Evolutionary conservation across 1,140 invertebrate genomes (phyloP), one percentile per base, ranked within the genome.

Genomic region (Calephelis virginiensis): DNA sequence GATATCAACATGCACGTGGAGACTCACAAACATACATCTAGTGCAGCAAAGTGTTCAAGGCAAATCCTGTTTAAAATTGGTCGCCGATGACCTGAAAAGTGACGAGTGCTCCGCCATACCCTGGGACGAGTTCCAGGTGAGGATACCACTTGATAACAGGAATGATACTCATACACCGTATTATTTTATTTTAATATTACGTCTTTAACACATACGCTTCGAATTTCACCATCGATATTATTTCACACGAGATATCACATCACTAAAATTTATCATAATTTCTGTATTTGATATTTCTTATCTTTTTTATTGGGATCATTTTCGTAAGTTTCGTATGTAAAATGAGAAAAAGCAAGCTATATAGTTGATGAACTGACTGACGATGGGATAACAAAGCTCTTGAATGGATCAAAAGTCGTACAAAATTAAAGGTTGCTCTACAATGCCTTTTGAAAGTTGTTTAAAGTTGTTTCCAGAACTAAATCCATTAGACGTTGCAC

Each of bases 71-170:
- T 92, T 97, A 8, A 95, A 96, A 76, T 78, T 97, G 17, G 96
- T 97, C 78, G 94, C 97, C 11, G 94, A 95, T 8, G 95, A 96
- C 75, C 90, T 98, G 8, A 92, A 90, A 11, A 94, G 94, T 61
- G 95, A 97, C 73, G 97, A 98, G 85, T 97, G 96, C 83, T 93
- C 94, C 8, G 95, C 96, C 59, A 97, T 98, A 81, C 95, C 96
- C 5, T 98, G 97, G 95, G 97, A 98, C 82, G 97, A 98, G 91
- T 96, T 99, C 92, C 97, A 98, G 95, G 96, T 97, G 77, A 61
- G 56, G 14, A 28, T 38, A 8, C 17, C 7, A 49, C 11, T 53
- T 10, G 5, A 5, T 28, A 53, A 8, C 14, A 17, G 5, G 49
- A 53, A 53, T 53, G 49, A 53, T 53, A 14, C 14, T n/a, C 11